Base-by-base conservation (phyloP, 1,140 invertebrate genomes). In the Bombus breviceps region DNA sequence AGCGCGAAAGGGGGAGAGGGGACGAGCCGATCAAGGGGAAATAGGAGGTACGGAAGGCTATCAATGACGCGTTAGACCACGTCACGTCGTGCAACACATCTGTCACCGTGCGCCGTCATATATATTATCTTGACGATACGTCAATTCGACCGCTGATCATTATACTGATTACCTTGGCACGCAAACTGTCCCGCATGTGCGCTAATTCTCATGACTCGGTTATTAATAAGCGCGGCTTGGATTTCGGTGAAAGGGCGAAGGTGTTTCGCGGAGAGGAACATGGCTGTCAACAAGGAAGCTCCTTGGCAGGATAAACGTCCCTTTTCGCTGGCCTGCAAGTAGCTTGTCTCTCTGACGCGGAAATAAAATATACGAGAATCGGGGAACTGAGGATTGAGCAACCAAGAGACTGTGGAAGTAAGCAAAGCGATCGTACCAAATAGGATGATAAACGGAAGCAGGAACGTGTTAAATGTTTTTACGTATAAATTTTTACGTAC, bases 1-100 rank as follows among this genome's bases (percentile, higher is more conserved):
- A 62, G 66, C 69, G 18, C 5, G 37, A 83, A 66, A 74, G 81
- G 77, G 85, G 90, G 78, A 87, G 87, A 37, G 59, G 18, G 73
- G 62, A 83, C 57, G 43, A 37, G 41, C 22, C 53, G 81, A 41
- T 75, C 59, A 74, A 79, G 86, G 77, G 86, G 88, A 62, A 91
- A 71, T 43, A 64, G 83, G 77, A 85, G 83, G 83, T 37, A 81
- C 84, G 37, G 79, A 88, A 84, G 86, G 86, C 91, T 92, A 94
- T 95, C 94, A 95, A 94, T 94, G 92, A 91, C 89, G 92, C 92
- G 90, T 94, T 94, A 93, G 91, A 93, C 87, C 90, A 85, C 92
- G 91, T 94, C 92, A 93, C 90, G 88, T 91, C 88, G 90, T 85
- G 91, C 87, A 91, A 89, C 91, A 85, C 93, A 94, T 94, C 93